Evolutionary conservation across 1,140 invertebrate species (phyloP), one percentile per base, ranked within the genome.

Genomic region (Adelges cooleyi): DNA sequence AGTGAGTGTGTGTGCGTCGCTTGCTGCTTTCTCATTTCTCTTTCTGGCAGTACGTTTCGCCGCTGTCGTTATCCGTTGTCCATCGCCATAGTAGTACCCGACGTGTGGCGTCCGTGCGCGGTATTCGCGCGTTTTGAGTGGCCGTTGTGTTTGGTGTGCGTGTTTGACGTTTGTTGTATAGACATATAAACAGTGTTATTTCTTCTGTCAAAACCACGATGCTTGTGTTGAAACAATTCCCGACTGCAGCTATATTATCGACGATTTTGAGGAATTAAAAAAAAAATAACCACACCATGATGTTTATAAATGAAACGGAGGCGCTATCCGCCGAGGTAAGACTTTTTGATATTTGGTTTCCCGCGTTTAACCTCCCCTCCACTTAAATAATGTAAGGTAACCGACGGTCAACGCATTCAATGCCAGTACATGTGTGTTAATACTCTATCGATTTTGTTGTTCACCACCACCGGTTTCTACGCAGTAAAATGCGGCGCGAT

Each of bases 21-120:
- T 13, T 13, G 42, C 38, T 25, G 56, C 56, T 62, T 62, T 62
- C 56, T 62, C 56, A 62, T 62, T 62, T 62, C 56, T 62, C 56
- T 62, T 62, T 62, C 56, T 62, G 56, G 56, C 56, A 42, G 56
- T 62, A 48, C 56, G 56, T 42, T 62, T 25, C 56, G 18, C 56
- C 29, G 29, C 29, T 11, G 11, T 11, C 11, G 29, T 33, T 6
- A 6, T 6, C 11, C 42, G 56, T 48, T 25, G 42, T 33, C 5
- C 29, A 33, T 11, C 29, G 29, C 29, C 29, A 33, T 33, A 11
- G 29, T 29, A 27, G 54, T 46, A 27, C 11, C 15, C 40, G 15
- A 4, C 40, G 40, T 17, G 29, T 33, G 56, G 27, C 40, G 54
- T 62, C 9, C 18, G 42, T 29, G 54, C 13, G 36, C 42, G 40